A percentile compares a stretch with the other conserved stretches of the same genome.
Conservation (phyloP, 2,113 vertebrate species). For the Vulpes lagopus region DNA sequence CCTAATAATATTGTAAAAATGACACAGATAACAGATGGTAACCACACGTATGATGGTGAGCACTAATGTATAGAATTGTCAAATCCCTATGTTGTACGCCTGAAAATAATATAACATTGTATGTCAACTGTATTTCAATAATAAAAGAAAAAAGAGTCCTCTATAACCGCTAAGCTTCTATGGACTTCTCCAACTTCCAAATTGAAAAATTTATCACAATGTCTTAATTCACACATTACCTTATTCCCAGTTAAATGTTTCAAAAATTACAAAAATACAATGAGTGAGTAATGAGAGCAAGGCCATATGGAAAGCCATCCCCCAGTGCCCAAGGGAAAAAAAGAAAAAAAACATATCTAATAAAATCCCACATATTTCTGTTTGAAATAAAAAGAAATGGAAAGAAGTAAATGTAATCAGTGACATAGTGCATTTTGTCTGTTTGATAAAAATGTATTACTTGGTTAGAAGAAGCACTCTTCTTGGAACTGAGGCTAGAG, state of each 20-base stretch:
- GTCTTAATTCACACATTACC: background rate
- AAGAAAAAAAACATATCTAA: background rate
- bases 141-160: background rate
- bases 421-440: background rate
- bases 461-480: background rate
- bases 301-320: background rate
- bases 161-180: background rate
- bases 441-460: conserved; percentile 18
- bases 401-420: background rate
- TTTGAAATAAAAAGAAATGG: conserved; percentile 42
- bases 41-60: background rate
- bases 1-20: background rate
- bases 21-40: background rate
- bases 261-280: background rate
- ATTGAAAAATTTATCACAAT: background rate
- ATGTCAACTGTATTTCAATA: background rate
- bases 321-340: background rate
- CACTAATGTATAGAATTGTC: background rate
- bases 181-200: background rate
- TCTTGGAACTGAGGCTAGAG: background rate
- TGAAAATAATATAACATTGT: background rate
- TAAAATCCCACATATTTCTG: background rate
- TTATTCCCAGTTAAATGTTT: conserved; percentile 23
- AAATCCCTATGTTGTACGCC: background rate
- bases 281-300: conserved; percentile 18